Conservation (phyloP, 2,888 invertebrate genomes). For the Tipula lateralis region DNA sequence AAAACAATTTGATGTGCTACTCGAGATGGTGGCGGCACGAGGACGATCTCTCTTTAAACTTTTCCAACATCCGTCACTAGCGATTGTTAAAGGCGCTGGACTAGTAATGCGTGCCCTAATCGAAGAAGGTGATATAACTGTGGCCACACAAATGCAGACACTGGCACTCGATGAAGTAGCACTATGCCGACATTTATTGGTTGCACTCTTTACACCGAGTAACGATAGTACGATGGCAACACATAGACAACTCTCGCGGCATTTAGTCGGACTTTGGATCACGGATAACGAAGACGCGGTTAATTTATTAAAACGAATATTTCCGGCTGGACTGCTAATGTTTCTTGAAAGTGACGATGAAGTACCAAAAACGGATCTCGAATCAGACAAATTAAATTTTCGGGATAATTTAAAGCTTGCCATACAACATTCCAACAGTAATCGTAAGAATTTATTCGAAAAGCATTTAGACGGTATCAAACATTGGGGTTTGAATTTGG, state of each 20-base stretch:
- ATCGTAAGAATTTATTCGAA: constrained; percentile 69
- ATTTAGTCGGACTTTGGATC: constrained; percentile 93
- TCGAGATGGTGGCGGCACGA: constrained; percentile 89
- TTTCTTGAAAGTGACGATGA: constrained; percentile 84
- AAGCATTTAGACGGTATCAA: constrained; percentile 70
- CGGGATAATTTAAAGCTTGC: constrained; percentile 95
- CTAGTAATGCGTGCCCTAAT: constrained; percentile 95
- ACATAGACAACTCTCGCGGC: constrained; percentile 86
- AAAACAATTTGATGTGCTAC: constrained; percentile 85
- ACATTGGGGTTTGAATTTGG: constrained; percentile 62
- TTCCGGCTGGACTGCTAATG: constrained; percentile 86
- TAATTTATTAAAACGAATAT: constrained; percentile 76
- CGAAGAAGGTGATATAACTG: constrained; percentile 91
- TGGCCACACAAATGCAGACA: constrained; percentile 91
- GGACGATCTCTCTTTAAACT: constrained; percentile 88
- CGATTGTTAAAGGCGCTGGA: constrained; percentile 97
- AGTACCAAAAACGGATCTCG: constrained; percentile 69
- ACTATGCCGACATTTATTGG: constrained; percentile 82
- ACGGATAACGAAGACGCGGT: constrained; percentile 90
- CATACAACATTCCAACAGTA: constrained; percentile 67
- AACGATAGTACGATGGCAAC: constrained; percentile 78
- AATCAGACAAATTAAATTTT: constrained; percentile 67
- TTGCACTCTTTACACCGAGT: constrained; percentile 78
- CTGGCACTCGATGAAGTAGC: constrained; percentile 95
- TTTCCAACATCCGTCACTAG: constrained; percentile 94